Percentiles rank a stretch among this genome's conserved stretches.
Conservation (phyloP, 2,797 vertebrate genomes). For the Melanotaenia maccullochi region DNA sequence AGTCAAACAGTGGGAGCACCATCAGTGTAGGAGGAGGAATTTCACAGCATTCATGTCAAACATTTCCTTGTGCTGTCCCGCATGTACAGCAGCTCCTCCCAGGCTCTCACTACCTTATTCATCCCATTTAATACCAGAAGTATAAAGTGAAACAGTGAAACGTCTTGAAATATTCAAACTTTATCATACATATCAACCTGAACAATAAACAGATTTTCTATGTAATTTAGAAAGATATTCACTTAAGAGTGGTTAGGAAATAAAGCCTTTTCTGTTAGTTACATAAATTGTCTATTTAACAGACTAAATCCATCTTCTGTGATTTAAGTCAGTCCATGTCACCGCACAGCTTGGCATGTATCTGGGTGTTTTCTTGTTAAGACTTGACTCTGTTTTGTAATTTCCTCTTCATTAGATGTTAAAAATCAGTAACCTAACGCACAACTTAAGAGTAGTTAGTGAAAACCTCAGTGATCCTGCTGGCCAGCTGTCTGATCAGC, state of each 20-base stretch:
- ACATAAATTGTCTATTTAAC: neutral
- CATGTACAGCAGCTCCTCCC: slow-evolving; percentile 28
- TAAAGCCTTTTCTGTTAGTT: neutral
- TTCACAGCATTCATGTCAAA: slow-evolving; percentile 50
- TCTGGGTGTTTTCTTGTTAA: neutral
- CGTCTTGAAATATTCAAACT: slow-evolving; percentile 15
- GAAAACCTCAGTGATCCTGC: neutral
- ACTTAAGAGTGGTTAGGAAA: neutral
- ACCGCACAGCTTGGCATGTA: neutral
- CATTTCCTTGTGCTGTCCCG: neutral
- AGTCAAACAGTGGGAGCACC: slow-evolving; percentile 28
- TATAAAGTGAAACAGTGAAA: neutral
- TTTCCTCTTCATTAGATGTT: neutral
- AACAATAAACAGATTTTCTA: neutral
- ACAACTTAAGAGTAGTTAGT: neutral
- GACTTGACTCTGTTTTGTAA: neutral
- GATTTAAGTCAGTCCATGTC: neutral
- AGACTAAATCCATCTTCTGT: neutral
- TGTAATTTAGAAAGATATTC: slow-evolving; percentile 1
- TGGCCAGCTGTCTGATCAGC: neutral
- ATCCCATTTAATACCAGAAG: neutral
- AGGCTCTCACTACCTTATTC: neutral
- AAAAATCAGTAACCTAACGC: neutral
- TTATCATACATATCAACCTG: neutral
- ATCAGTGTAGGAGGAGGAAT: slow-evolving; percentile 6